A percentile compares a stretch with the other conserved stretches of the same genome.
Evolutionary conservation across 2,797 vertebrate species (phyloP).

Genomic region (Urosaurus nigricauda): DNA sequence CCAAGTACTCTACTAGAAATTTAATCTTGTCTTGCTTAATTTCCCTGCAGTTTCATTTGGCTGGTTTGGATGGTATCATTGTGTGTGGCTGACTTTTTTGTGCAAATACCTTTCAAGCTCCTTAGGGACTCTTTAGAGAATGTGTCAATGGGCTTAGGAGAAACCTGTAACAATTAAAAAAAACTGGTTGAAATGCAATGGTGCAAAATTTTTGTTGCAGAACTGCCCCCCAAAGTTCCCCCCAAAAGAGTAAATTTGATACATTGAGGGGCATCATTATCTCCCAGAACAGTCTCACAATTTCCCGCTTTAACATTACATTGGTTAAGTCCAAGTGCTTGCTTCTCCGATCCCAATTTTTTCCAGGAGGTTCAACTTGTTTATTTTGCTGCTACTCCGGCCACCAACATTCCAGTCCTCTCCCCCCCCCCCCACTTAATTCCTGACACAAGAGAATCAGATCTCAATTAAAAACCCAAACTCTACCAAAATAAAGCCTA

Average conservation of each 20-base stretch:
- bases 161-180: not conserved
- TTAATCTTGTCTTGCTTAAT: slow-evolving; percentile 48
- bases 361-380: not conserved
- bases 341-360: not conserved
- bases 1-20: slow-evolving; percentile 56
- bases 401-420: not conserved
- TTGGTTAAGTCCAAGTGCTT: not conserved
- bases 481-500: not conserved
- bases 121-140: slow-evolving; percentile 37
- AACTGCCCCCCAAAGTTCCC: not conserved
- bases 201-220: not conserved
- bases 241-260: not conserved
- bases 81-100: slow-evolving; percentile 30
- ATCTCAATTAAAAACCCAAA: not conserved
- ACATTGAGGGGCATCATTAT: not conserved
- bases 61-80: slow-evolving; percentile 33
- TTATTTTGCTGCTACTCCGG: not conserved
- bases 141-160: not conserved
- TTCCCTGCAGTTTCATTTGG: slow-evolving; percentile 51
- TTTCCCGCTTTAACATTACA: not conserved
- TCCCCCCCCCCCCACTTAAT: not conserved
- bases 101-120: slow-evolving; percentile 40
- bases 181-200: not conserved
- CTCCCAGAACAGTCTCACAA: not conserved
- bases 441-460: not conserved